These are phyloP conservation scores for Fragum whitleyi DNA, from an alignment of 2,888 invertebrate genomes.

Conservation along the genomic window DNA sequence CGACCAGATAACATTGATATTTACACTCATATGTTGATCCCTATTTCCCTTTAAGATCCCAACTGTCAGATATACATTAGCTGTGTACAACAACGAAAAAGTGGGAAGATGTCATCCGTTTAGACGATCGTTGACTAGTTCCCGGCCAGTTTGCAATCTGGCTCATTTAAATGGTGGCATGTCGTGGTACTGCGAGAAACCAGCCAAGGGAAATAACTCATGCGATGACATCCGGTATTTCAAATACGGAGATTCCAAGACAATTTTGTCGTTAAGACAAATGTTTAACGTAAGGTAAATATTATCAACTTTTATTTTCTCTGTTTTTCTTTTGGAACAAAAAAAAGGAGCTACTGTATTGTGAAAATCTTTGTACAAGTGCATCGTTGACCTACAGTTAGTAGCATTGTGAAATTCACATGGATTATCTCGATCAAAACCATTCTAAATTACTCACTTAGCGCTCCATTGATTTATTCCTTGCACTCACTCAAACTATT, in stretches of 20 bases:
- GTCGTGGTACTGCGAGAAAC: slow-evolving; percentile 17
- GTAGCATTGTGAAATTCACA: too few species aligned
- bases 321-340: too few species aligned
- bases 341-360: too few species aligned
- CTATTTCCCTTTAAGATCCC: too few species aligned
- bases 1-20: too few species aligned
- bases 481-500: too few species aligned
- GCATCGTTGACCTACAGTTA: too few species aligned
- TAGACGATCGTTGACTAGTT: neutral
- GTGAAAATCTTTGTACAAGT: too few species aligned
- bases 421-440: too few species aligned
- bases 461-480: too few species aligned
- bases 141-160: neutral
- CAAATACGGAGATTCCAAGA: neutral
- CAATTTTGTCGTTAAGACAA: neutral
- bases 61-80: neutral
- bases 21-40: too few species aligned
- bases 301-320: neutral
- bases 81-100: neutral
- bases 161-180: slow-evolving; percentile 1
- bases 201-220: neutral
- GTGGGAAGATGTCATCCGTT: neutral
- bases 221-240: neutral
- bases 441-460: too few species aligned
- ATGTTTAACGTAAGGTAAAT: neutral